Percentiles rank a stretch among this genome's conserved stretches.
Evolutionary conservation across 2,113 vertebrate genomes (phyloP).

Genomic region (Pandion haliaetus): DNA sequence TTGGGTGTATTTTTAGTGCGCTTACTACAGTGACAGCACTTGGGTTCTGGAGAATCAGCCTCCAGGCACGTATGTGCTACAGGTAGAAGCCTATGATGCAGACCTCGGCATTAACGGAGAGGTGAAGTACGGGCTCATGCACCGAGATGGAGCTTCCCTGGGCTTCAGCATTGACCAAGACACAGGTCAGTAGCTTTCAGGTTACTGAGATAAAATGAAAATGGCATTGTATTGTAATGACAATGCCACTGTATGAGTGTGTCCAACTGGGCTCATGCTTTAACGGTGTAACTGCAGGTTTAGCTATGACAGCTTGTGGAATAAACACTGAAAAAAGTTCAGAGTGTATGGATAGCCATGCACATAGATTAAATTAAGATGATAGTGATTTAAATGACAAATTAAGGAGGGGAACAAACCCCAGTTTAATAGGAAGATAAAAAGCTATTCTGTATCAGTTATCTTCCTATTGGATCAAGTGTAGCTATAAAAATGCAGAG

Average conservation of each 20-base stretch:
- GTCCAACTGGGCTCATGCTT: background rate
- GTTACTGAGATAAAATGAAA: background rate
- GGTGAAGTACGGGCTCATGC: constrained; percentile 88
- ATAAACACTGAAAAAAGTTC: background rate
- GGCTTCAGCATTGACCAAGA: constrained; percentile 82
- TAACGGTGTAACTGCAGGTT: background rate
- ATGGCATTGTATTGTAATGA: background rate
- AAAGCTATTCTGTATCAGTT: background rate
- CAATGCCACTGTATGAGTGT: background rate
- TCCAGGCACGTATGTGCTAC: constrained; percentile 78
- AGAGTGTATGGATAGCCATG: background rate
- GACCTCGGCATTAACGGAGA: constrained; percentile 86
- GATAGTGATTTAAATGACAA: background rate
- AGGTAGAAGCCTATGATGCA: constrained; percentile 81
- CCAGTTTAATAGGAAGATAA: background rate
- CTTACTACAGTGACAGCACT: constrained; percentile 82
- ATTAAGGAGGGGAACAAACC: background rate
- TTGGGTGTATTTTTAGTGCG: constrained; percentile 74
- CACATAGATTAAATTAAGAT: background rate
- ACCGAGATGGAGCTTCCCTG: constrained; percentile 77
- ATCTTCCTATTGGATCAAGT: background rate
- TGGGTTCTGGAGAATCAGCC: constrained; percentile 87
- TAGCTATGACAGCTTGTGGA: background rate
- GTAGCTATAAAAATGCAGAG: background rate
- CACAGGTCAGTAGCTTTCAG: constrained; percentile 72